Evolutionary conservation across 2,113 vertebrate genomes (phyloP).

Genomic region (Craseonycteris thonglongyai): DNA sequence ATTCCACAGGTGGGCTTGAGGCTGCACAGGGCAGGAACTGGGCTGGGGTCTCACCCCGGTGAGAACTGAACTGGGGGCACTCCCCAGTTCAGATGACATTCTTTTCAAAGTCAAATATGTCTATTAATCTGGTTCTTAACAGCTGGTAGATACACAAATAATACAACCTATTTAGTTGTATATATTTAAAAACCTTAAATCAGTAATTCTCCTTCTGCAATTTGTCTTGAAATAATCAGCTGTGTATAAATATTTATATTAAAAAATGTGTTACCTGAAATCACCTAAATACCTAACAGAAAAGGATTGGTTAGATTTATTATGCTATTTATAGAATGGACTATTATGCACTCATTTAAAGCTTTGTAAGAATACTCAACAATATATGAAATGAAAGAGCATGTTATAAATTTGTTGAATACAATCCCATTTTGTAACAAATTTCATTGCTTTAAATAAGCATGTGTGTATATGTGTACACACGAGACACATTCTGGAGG

Average conservation of each 20-base stretch:
- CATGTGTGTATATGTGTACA: rapidly evolving
- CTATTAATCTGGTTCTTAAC: not conserved
- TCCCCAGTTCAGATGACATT: too few species aligned
- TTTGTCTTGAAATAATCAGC: not conserved
- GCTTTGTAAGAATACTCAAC: not conserved
- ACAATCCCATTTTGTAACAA: not conserved
- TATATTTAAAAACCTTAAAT: not conserved
- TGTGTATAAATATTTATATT: not conserved
- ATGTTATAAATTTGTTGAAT: not conserved
- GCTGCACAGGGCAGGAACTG: too few species aligned
- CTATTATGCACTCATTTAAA: not conserved
- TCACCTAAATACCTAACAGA: not conserved
- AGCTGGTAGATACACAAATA: not conserved
- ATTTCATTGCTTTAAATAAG: not conserved
- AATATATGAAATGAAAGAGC: not conserved
- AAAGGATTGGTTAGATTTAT: not conserved
- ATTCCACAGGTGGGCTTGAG: too few species aligned
- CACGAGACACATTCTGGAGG: not conserved
- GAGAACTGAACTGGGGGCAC: too few species aligned
- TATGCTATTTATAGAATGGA: not conserved
- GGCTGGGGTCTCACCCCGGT: too few species aligned
- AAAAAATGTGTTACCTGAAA: not conserved
- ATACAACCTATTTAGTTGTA: not conserved
- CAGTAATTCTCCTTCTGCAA: not conserved
- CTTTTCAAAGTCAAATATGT: not conserved